phyloP scores from a whole-genome alignment of 1,140 invertebrate species.

The Scaptodrosophila lebanonensis region DNA sequence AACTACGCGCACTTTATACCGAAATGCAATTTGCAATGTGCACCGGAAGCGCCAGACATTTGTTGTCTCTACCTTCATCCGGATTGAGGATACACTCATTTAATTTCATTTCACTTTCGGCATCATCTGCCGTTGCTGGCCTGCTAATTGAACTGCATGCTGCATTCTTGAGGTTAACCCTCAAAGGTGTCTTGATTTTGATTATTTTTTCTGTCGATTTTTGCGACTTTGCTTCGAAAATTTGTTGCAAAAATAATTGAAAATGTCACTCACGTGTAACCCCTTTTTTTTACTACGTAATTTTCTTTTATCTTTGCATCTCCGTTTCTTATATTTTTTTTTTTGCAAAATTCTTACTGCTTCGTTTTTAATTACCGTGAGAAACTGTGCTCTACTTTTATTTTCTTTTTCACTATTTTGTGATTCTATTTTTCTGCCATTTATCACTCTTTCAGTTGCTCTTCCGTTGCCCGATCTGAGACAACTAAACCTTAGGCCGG shows the following conservation, averaged over 20 bases:
- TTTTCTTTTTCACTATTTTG: constrained; percentile 2
- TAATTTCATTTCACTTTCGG: constrained; percentile 27
- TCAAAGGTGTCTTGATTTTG: no score
- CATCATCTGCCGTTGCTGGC: constrained; percentile 22
- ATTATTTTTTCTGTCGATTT: no score
- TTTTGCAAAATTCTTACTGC: no score
- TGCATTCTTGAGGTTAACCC: no score
- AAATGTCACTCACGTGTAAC: constrained; percentile 50
- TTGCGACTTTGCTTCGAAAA: no score
- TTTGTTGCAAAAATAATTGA: constrained; percentile 34
- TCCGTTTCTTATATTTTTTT: no score
- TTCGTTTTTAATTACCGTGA: constrained; percentile 64
- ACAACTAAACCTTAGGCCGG: no score
- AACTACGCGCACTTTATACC: constrained; percentile 1
- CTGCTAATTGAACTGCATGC: no score
- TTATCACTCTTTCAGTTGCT: constrained; percentile 14
- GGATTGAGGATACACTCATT: not conserved
- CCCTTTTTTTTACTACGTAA: constrained; percentile 19
- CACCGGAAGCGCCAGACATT: constrained; percentile 41
- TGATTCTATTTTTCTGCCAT: constrained; percentile 7
- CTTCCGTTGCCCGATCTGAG: no score
- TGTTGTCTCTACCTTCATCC: constrained; percentile 22
- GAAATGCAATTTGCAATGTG: constrained; percentile 51
- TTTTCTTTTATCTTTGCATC: constrained; percentile 19
- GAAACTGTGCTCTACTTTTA: constrained; percentile 25